These are phyloP conservation scores for Accipiter cooperii DNA, from an alignment of 2,113 vertebrate genomes.

Conservation along the genomic window DNA sequence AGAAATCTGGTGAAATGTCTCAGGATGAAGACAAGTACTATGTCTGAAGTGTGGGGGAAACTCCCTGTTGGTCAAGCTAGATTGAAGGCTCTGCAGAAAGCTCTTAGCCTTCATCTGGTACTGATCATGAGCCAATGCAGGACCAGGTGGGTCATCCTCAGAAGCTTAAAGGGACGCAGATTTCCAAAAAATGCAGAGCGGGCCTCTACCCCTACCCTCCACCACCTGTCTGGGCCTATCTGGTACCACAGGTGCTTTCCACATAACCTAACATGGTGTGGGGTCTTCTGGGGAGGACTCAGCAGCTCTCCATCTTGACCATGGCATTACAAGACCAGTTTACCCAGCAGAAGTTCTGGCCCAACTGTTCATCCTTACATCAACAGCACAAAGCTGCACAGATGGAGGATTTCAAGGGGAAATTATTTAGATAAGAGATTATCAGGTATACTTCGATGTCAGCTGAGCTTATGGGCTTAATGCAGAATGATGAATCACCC, in stretches of 20 bases:
- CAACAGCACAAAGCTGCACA: conserved; percentile 6
- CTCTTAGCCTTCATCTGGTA: neutral
- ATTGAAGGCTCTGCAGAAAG: neutral
- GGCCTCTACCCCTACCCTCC: neutral
- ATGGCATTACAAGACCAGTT: neutral
- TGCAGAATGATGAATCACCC: conserved; percentile 48
- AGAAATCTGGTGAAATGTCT: neutral
- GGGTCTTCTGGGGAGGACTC: neutral
- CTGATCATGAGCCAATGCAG: neutral
- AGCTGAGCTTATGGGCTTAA: conserved; percentile 37
- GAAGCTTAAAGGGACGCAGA: neutral
- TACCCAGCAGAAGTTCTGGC: neutral
- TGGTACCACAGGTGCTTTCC: neutral
- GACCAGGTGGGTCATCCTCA: neutral
- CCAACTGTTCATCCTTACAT: neutral
- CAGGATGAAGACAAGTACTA: neutral
- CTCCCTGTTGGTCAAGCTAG: neutral
- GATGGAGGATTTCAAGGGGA: conserved; percentile 44
- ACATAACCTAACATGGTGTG: neutral
- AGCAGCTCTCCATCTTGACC: neutral
- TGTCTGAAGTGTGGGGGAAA: neutral
- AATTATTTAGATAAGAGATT: conserved; percentile 58
- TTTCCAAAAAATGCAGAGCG: neutral
- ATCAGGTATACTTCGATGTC: conserved; percentile 29
- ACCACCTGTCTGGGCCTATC: neutral